These are phyloP conservation scores for Anarrhichthys ocellatus DNA, from an alignment of 2,113 vertebrate species.

Conservation along the genomic window DNA sequence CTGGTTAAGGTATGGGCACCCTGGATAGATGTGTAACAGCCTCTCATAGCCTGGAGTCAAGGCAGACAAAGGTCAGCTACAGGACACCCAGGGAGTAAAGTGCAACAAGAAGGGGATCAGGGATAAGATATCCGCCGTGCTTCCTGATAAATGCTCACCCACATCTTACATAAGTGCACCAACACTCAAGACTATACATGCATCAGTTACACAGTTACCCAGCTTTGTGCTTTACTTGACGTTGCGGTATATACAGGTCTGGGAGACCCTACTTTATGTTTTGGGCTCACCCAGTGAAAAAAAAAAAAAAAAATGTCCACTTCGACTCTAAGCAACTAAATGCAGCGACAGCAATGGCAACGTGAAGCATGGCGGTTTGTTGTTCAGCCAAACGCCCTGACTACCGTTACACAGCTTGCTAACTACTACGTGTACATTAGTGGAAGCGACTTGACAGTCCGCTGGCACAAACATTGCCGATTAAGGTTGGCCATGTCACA, in stretches of 20 bases:
- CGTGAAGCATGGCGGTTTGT: slow-evolving; percentile 24
- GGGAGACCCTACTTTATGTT: not conserved
- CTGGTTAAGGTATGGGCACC: not conserved
- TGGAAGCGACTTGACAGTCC: slow-evolving; percentile 1
- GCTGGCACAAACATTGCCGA: not conserved
- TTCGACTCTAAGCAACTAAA: not conserved
- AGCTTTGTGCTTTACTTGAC: too few relatives aligned
- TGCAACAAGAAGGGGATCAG: slow-evolving; percentile 32
- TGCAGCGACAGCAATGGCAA: slow-evolving; percentile 9
- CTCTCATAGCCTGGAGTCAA: not conserved
- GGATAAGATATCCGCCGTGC: slow-evolving; percentile 8
- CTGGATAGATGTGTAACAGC: slow-evolving; percentile 50
- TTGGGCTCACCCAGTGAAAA: not conserved
- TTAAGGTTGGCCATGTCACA: not conserved
- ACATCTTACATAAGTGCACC: slow-evolving; percentile 12
- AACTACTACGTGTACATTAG: not conserved
- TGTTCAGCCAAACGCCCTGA: slow-evolving; percentile 3
- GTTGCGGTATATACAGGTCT: not conserved
- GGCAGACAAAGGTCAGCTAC: slow-evolving; percentile 52
- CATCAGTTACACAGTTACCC: not conserved
- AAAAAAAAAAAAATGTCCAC: not conserved
- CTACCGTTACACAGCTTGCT: slow-evolving; percentile 6
- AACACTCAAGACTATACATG: not conserved
- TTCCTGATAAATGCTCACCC: slow-evolving; percentile 23
- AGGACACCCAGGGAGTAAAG: slow-evolving; percentile 47